Evolutionary conservation across 1,140 invertebrate species (phyloP).

Genomic region (Pseudomyrmex sp.): DNA sequence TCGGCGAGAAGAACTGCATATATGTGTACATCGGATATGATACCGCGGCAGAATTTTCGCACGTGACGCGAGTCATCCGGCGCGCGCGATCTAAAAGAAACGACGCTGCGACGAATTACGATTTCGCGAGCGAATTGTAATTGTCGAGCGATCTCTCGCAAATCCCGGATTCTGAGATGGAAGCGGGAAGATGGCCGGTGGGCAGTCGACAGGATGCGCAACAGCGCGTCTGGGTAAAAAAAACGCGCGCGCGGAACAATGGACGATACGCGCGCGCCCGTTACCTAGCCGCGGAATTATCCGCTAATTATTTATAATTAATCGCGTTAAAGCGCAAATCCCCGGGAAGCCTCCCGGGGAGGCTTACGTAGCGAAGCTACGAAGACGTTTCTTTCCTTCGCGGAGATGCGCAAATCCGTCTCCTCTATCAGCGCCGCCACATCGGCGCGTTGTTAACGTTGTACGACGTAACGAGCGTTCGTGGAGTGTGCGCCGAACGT

Average conservation of each 20-base stretch:
- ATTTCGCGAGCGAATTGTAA: neutral
- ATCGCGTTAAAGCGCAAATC: conserved; percentile 69
- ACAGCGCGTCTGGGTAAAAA: conserved; percentile 65
- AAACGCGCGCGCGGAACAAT: conserved; percentile 62
- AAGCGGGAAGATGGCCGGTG: neutral
- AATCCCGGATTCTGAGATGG: conserved; percentile 5
- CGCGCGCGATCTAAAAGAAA: neutral
- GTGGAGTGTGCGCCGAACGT: conserved; percentile 20
- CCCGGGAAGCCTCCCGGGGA: conserved; percentile 16
- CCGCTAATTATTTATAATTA: conserved; percentile 83
- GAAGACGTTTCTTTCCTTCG: conserved; percentile 34
- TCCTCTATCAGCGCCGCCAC: conserved; percentile 47
- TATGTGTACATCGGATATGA: neutral
- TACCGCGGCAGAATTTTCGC: conserved; percentile 1
- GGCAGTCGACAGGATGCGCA: conserved; percentile 37
- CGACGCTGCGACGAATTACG: neutral
- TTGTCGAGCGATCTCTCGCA: neutral
- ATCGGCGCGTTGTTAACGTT: conserved; percentile 40
- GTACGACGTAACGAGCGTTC: conserved; percentile 17
- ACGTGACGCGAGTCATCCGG: conserved; percentile 13
- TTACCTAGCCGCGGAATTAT: conserved; percentile 73
- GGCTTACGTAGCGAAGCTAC: neutral
- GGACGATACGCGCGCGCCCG: conserved; percentile 62
- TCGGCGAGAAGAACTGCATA: neutral
- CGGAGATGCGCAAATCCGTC: neutral